Evolutionary conservation across 2,113 vertebrate species (phyloP), one percentile per base, ranked within the genome.

Genomic region (Candoia aspera): DNA sequence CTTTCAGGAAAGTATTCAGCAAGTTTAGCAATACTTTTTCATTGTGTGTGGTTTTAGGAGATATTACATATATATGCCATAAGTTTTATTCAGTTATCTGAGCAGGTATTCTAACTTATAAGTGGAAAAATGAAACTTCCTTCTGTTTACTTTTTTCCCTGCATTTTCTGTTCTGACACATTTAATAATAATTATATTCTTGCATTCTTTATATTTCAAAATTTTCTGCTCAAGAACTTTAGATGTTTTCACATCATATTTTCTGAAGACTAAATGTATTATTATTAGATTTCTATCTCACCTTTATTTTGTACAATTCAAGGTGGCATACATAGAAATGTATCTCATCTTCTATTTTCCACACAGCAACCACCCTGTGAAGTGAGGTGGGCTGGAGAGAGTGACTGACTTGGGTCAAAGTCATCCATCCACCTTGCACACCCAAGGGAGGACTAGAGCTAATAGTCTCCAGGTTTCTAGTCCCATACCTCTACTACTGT

Each of bases 71-170:
- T 93, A 95, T 96, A 96, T 90, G 93, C 95, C 96, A 95, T 94
- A 97, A 96, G 85, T 95, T 97, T 97, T 97, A 96, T 97, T 97
- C 96, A 97, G 95, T 90, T 97, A 95, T 95, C 95, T 96, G 95
- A 96, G 93, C 95, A 94, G 94, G 93, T 95, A 90, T 95, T 96
- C 96, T 95, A 94, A 96, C 94, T 96, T 96, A 95, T 97, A 97
- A 96, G 90, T 97, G 95, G 91, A 95, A 95, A 79, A 97, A 96
- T 96, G 97, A 97, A 92, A 91, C 95, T 95, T 86, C 96, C 95
- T 95, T 97, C 97, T 95, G 96, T 98, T 97, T 97, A 96, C 94
- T 96, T 94, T 93, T 94, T 97, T 97, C 95, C 64, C 96, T 97
- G 95, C 93, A 97, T 94, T 85, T 95, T 97, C 95, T 94, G 79